phyloP scores from a whole-genome alignment of 2,888 invertebrate species.

The Portevinia maculata region DNA sequence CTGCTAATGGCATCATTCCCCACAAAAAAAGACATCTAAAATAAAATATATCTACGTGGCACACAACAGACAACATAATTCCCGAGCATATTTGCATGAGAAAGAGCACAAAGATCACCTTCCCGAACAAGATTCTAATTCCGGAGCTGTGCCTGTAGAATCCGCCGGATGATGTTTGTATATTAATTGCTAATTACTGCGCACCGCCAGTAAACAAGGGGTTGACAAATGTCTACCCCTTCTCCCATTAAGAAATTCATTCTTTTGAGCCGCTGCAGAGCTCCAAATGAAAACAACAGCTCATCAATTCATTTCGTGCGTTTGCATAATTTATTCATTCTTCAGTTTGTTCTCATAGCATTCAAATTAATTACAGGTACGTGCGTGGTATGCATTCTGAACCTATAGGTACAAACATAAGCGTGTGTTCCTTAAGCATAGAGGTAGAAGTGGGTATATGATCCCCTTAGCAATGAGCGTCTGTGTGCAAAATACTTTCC shows the following conservation, averaged over 20 bases:
- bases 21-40: conserved; percentile 9
- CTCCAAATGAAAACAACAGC: conserved; percentile 63
- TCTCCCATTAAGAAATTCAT: neutral
- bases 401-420: conserved; percentile 12
- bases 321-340: conserved; percentile 72
- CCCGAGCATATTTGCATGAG: conserved; percentile 62
- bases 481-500: conserved; percentile 77
- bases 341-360: conserved; percentile 18
- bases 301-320: conserved; percentile 68
- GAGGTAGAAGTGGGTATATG: too few relatives aligned
- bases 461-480: conserved; percentile 76
- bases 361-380: conserved; percentile 71
- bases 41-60: neutral
- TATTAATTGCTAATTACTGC: conserved; percentile 72
- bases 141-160: conserved; percentile 51
- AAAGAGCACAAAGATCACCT: conserved; percentile 65
- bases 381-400: conserved; percentile 38
- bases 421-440: conserved; percentile 18
- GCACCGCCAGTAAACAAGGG: conserved; percentile 42
- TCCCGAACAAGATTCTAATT: conserved; percentile 57
- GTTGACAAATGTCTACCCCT: conserved; percentile 17
- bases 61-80: conserved; percentile 42
- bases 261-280: conserved; percentile 11
- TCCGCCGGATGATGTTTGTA: conserved; percentile 71
- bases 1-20: conserved; percentile 39